Evolutionary conservation across 2,113 vertebrate species (phyloP).

Genomic region (Podarcis cretensis): DNA sequence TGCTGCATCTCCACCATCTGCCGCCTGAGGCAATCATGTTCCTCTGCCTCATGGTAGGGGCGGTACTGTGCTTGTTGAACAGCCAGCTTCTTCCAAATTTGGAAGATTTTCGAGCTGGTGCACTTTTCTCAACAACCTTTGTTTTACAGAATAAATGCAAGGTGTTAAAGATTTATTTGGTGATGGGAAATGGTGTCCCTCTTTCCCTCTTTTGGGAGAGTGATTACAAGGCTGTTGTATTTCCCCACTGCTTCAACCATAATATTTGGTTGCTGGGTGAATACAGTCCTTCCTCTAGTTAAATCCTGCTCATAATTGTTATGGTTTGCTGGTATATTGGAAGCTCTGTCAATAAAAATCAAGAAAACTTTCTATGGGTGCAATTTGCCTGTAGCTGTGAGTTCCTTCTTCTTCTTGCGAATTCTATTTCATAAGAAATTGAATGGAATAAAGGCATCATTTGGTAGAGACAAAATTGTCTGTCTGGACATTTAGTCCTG

Average conservation of each 20-base stretch:
- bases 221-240: background rate
- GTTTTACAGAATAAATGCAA: background rate
- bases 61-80: background rate
- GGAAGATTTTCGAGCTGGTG: background rate
- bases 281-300: background rate
- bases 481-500: background rate
- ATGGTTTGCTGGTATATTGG: background rate
- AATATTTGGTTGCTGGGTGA: background rate
- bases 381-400: background rate
- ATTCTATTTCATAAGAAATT: background rate
- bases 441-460: background rate
- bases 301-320: background rate
- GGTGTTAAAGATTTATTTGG: background rate
- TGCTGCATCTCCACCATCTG: too few species aligned
- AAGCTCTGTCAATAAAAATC: background rate
- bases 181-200: background rate
- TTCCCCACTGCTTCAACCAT: background rate
- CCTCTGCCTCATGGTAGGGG: too few species aligned
- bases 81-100: background rate
- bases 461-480: background rate
- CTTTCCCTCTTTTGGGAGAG: background rate
- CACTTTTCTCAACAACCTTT: background rate
- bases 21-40: too few species aligned
- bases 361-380: background rate
- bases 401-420: background rate